phyloP scores from a whole-genome alignment of 2,888 invertebrate genomes.

The Aquatica leii region DNA sequence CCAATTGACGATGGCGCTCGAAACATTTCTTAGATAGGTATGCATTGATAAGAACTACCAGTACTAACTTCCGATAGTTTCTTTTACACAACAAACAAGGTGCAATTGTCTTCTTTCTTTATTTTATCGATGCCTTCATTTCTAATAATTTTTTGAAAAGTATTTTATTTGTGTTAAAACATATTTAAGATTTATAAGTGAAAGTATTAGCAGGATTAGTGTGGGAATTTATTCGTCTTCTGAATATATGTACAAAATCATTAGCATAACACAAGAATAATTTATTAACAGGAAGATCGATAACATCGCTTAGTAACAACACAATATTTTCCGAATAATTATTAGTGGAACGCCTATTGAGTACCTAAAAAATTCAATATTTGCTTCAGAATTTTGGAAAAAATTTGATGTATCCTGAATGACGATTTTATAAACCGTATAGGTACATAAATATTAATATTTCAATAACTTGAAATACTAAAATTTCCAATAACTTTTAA shows the following conservation, averaged over 20 bases:
- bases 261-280: conserved; percentile 14
- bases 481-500: background rate
- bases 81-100: background rate
- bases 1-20: too few relatives aligned
- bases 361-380: too few relatives aligned
- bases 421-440: too few relatives aligned
- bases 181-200: background rate
- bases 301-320: conserved; percentile 9
- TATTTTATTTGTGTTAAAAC: background rate
- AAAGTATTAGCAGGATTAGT: conserved; percentile 2
- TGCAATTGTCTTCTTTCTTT: too few relatives aligned
- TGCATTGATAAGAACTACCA: conserved; percentile 13
- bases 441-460: too few relatives aligned
- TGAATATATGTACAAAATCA: background rate
- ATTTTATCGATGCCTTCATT: too few relatives aligned
- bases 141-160: too few relatives aligned
- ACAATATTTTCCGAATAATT: background rate
- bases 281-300: conserved; percentile 14
- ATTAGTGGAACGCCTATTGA: conserved; percentile 5
- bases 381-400: too few relatives aligned
- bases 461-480: too few relatives aligned
- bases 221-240: conserved; percentile 10
- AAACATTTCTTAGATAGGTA: conserved; percentile 21
- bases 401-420: too few relatives aligned
- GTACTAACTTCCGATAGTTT: too few relatives aligned